Evolutionary conservation across 1,140 invertebrate genomes (phyloP).

Genomic region (Bombus ignitus): DNA sequence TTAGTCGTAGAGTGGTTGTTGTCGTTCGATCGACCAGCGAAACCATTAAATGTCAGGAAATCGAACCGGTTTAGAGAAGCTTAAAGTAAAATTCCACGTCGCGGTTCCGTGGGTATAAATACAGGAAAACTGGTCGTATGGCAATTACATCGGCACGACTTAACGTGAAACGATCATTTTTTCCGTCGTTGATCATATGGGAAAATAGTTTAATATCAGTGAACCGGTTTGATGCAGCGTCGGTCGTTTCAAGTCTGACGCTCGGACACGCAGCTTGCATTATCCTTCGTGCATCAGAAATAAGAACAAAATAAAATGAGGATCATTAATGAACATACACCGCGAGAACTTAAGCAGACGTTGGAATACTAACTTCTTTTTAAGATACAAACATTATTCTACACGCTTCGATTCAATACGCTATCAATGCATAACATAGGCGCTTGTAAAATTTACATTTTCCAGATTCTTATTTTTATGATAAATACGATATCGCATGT

Average conservation of each 20-base stretch:
- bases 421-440: neutral
- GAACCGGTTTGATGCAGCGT: conserved; percentile 26
- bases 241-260: neutral
- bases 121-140: neutral
- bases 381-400: neutral
- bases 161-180: neutral
- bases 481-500: neutral
- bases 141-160: conserved; percentile 15
- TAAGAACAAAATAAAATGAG: neutral
- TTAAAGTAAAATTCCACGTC: conserved; percentile 5
- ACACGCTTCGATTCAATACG: too few species aligned
- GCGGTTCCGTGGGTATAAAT: neutral
- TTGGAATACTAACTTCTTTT: neutral
- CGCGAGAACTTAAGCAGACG: neutral
- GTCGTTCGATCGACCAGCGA: conserved; percentile 1
- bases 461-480: neutral
- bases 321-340: neutral
- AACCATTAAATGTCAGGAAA: conserved; percentile 39
- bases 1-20: conserved; percentile 18
- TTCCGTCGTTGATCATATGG: neutral
- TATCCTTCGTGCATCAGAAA: neutral
- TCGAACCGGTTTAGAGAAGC: conserved; percentile 32
- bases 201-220: conserved; percentile 28
- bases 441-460: neutral
- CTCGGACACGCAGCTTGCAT: neutral